phyloP scores from a whole-genome alignment of 2,113 vertebrate genomes.

The Anoplopoma fimbria region DNA sequence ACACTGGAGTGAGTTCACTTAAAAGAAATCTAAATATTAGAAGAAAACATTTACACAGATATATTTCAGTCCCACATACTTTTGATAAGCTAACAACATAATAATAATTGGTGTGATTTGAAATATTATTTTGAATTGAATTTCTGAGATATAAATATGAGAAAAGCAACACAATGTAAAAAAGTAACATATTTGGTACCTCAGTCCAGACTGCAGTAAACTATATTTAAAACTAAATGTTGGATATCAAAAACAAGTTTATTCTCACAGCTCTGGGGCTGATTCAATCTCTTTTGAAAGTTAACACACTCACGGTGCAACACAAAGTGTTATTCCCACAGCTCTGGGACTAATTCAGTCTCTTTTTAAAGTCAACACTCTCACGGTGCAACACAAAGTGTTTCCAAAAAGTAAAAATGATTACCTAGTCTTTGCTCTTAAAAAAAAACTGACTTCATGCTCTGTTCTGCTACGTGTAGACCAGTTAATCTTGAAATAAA shows the following conservation, averaged over 20 bases:
- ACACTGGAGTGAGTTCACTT: not conserved
- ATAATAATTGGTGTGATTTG: not conserved
- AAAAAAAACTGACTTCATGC: not conserved
- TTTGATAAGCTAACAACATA: not conserved
- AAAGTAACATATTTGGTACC: not conserved
- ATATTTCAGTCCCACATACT: too few relatives aligned
- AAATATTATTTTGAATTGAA: not conserved
- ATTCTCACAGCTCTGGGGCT: not conserved
- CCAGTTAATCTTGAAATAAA: not conserved
- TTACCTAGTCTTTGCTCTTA: not conserved
- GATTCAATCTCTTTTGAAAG: accelerated
- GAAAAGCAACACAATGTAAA: not conserved
- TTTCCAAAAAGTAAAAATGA: not conserved
- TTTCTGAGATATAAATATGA: not conserved
- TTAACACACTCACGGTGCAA: not conserved
- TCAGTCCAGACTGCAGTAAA: not conserved
- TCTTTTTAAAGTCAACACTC: not conserved
- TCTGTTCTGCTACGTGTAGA: not conserved
- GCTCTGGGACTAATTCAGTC: too few relatives aligned
- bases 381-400: not conserved
- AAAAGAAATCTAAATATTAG: not conserved
- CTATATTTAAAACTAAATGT: not conserved
- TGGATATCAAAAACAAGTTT: not conserved
- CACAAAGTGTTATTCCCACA: not conserved
- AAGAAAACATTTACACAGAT: not conserved